phyloP scores from a whole-genome alignment of 2,888 invertebrate genomes.

The Drosophila buzzatii region DNA sequence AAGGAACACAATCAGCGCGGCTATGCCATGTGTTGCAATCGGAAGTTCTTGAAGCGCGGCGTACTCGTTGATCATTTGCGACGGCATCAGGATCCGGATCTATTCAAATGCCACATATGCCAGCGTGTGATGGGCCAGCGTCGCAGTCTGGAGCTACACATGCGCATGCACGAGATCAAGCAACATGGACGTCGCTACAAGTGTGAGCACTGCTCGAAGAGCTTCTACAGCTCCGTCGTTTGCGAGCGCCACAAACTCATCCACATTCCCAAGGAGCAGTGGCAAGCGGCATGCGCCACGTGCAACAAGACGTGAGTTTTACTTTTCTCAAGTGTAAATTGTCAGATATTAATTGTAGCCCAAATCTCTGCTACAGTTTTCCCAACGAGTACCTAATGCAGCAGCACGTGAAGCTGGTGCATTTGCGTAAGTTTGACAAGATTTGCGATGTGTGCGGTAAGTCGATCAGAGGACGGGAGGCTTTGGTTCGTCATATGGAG shows the following conservation, averaged over 20 bases:
- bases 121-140: constrained; percentile 75
- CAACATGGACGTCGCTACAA: constrained; percentile 69
- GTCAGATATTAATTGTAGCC: not conserved
- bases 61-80: constrained; percentile 82
- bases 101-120: constrained; percentile 82
- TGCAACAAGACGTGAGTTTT: constrained; percentile 77
- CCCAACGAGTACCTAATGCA: constrained; percentile 77
- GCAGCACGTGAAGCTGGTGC: constrained; percentile 80
- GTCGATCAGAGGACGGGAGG: constrained; percentile 76
- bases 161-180: constrained; percentile 77
- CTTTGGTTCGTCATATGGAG: constrained; percentile 79
- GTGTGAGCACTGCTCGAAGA: constrained; percentile 82
- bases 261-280: constrained; percentile 81
- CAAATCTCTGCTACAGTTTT: constrained; percentile 58
- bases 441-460: constrained; percentile 84
- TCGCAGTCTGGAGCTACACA: constrained; percentile 75
- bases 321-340: not conserved
- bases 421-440: constrained; percentile 80
- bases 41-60: constrained; percentile 80
- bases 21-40: constrained; percentile 81
- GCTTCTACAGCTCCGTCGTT: constrained; percentile 76
- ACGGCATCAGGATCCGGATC: constrained; percentile 81
- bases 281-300: constrained; percentile 71
- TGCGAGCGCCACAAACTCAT: constrained; percentile 78
- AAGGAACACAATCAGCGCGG: constrained; percentile 77